Conservation (phyloP, 1,140 invertebrate genomes). For the Ooceraea biroi region DNA sequence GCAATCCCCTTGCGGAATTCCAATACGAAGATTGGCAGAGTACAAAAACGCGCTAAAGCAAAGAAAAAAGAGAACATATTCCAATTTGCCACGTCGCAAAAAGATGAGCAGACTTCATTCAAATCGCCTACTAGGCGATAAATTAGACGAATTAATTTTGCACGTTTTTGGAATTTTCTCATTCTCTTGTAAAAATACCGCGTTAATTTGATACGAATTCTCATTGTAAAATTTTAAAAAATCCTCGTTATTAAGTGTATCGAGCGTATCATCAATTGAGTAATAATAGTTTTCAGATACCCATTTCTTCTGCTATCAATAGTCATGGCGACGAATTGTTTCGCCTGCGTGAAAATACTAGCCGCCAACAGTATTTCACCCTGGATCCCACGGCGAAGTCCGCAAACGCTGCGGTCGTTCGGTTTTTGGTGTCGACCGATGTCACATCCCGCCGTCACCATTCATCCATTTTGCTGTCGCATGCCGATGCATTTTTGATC, state of each 20-base stretch:
- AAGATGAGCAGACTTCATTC: neutral
- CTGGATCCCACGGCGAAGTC: constrained; percentile 25
- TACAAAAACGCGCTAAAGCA: constrained; percentile 15
- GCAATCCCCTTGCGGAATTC: constrained; percentile 32
- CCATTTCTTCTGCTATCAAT: constrained; percentile 4
- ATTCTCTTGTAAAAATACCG: neutral
- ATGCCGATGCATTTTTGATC: neutral
- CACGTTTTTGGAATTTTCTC: constrained; percentile 30
- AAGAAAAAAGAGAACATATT: constrained; percentile 24
- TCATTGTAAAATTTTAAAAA: neutral
- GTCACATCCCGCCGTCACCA: constrained; percentile 4
- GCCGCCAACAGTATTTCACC: constrained; percentile 55
- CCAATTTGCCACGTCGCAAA: constrained; percentile 17
- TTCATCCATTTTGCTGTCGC: constrained; percentile 16
- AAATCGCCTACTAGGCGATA: constrained; percentile 1
- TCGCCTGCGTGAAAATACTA: constrained; percentile 33
- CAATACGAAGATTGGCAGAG: neutral
- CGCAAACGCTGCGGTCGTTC: constrained; percentile 26
- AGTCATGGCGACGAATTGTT: constrained; percentile 29
- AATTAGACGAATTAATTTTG: constrained; percentile 25
- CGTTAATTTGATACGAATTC: constrained; percentile 24
- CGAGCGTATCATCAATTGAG: constrained; percentile 8
- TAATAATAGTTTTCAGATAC: constrained; percentile 14
- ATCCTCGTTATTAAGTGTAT: neutral
- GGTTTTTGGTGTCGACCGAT: constrained; percentile 26